A percentile compares a stretch with the other conserved stretches of the same genome.
phyloP scores from a whole-genome alignment of 1,140 invertebrate species.

The Drosophila malerkotliana region DNA sequence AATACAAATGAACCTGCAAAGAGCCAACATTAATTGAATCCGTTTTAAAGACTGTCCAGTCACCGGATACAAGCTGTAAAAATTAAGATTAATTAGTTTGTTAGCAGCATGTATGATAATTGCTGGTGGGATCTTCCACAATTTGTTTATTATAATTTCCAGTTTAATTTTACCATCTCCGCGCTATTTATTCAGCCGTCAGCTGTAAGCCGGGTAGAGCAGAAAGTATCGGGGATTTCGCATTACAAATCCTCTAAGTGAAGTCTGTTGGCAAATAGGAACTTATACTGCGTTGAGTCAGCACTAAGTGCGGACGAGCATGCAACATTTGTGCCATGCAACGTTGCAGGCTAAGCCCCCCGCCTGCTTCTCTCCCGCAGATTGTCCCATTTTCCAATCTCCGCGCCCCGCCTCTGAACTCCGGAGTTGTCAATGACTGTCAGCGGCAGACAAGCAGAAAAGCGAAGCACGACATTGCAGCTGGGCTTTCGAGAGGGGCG shows the following conservation, averaged over 20 bases:
- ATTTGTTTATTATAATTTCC: background rate
- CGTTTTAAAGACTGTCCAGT: background rate
- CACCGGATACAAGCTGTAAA: too few species aligned
- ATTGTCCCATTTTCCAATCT: background rate
- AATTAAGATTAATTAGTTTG: background rate
- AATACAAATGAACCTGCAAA: background rate
- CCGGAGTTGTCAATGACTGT: conserved; percentile 75
- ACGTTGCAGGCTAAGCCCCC: conserved; percentile 32
- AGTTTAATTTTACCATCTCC: background rate
- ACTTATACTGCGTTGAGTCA: conserved; percentile 73
- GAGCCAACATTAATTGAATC: background rate
- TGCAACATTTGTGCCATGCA: conserved; percentile 71
- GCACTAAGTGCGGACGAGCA: conserved; percentile 73
- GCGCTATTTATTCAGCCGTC: conserved; percentile 15
- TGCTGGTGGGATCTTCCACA: too few species aligned
- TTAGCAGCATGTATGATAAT: background rate
- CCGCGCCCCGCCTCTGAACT: conserved; percentile 1
- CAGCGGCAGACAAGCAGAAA: conserved; percentile 74
- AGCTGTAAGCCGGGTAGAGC: conserved; percentile 35
- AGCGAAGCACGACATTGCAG: conserved; percentile 56
- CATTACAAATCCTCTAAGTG: conserved; percentile 43
- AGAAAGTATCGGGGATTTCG: conserved; percentile 30
- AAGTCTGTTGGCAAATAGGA: conserved; percentile 62
- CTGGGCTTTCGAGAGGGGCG: conserved; percentile 20
- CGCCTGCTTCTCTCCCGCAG: background rate